phyloP scores from a whole-genome alignment of 2,888 invertebrate species.

The Tinea pellionella region DNA sequence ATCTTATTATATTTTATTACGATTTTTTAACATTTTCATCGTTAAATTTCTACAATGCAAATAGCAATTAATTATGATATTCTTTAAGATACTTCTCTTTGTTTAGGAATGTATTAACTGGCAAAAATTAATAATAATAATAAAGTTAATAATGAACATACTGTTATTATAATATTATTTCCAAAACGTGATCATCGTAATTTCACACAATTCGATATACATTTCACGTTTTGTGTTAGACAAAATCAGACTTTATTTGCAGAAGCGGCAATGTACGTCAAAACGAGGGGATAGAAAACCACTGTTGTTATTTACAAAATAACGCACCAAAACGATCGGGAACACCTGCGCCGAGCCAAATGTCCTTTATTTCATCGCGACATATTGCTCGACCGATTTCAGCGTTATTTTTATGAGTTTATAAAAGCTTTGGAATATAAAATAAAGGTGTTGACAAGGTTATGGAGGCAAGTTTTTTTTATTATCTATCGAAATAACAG shows the following conservation, averaged over 20 bases:
- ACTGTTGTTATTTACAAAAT: neutral
- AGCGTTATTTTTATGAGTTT: neutral
- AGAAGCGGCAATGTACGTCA: neutral
- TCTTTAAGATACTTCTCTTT: no score
- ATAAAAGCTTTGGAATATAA: conserved; percentile 1
- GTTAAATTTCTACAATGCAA: no score
- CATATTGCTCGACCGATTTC: neutral
- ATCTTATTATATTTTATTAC: no score
- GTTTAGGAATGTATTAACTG: no score
- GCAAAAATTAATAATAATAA: no score
- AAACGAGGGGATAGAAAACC: neutral
- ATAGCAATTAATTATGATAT: no score
- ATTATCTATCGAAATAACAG: neutral
- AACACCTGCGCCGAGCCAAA: neutral
- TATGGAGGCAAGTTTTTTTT: neutral
- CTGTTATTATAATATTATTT: neutral
- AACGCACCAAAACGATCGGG: neutral
- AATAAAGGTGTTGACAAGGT: conserved; percentile 2
- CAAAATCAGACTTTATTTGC: neutral
- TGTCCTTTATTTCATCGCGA: conserved; percentile 4
- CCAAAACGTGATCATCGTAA: neutral
- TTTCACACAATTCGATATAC: neutral
- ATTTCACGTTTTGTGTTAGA: neutral
- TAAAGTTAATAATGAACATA: neutral
- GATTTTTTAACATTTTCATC: no score